Percentiles rank a stretch among this genome's conserved stretches.
These are phyloP conservation scores for Harlomillsia oculata DNA, from an alignment of 1,140 invertebrate genomes.

Conservation along the genomic window DNA sequence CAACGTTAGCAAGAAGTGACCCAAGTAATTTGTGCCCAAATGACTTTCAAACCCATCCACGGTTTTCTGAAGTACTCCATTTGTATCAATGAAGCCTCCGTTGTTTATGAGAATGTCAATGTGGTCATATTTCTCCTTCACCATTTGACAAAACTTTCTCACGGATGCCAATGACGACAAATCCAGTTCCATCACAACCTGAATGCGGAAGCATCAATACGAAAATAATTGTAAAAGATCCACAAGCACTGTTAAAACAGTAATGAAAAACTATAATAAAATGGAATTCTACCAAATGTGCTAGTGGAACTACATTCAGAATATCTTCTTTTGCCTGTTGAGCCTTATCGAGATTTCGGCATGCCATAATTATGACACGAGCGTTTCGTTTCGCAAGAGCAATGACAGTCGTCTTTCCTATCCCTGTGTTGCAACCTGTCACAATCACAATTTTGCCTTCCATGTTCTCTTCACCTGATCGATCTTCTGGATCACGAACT, in stretches of 20 bases:
- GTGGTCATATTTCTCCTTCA: slow-evolving; percentile 38
- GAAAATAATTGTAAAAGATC: slow-evolving; percentile 3
- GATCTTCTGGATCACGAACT: no score
- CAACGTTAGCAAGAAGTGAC: slow-evolving; percentile 75
- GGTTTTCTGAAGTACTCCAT: slow-evolving; percentile 48
- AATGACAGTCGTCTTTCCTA: slow-evolving; percentile 18
- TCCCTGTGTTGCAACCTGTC: slow-evolving; percentile 46
- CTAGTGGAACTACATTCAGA: slow-evolving; percentile 44
- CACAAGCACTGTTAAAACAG: background rate
- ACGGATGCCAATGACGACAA: slow-evolving; percentile 39
- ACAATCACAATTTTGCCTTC: slow-evolving; percentile 44
- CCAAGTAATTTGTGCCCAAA: slow-evolving; percentile 68
- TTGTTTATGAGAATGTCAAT: slow-evolving; percentile 47
- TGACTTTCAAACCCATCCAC: slow-evolving; percentile 73
- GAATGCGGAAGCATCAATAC: slow-evolving; percentile 66
- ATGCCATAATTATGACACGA: slow-evolving; percentile 60
- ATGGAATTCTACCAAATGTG: slow-evolving; percentile 47
- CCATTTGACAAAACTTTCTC: slow-evolving; percentile 34
- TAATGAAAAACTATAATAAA: background rate
- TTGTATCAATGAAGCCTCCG: slow-evolving; percentile 48
- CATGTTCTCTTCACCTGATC: slow-evolving; percentile 22
- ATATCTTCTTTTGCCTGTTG: slow-evolving; percentile 53
- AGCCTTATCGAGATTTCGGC: slow-evolving; percentile 53
- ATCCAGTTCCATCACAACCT: slow-evolving; percentile 42
- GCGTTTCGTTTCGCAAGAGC: slow-evolving; percentile 44